Base-by-base conservation (phyloP, 1,140 invertebrate species). In the Orussus abietinus region DNA sequence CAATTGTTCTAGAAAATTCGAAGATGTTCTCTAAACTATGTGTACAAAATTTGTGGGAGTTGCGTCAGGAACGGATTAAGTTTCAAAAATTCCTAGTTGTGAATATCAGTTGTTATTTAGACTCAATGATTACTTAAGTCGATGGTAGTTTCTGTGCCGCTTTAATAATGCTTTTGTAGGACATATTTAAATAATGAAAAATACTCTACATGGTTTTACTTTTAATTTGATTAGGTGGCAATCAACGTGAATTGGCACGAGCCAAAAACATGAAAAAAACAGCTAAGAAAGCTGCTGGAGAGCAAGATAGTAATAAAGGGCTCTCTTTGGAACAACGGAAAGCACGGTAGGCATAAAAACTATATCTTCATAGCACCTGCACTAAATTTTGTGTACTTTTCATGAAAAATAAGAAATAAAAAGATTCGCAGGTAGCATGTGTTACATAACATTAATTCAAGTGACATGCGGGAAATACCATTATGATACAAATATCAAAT, bases 171-270 rank as follows among this genome's bases (percentile, higher is more conserved):
- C n/a, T 25, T 25, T 6, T 25, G n/a, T 7, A 25, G 22, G n/a
- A 25, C 6, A 6, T 25, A n/a, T 25, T 25, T 25, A n/a, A 25
- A 6, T 7, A 25, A 25, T 7, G 22, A 25, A 25, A 25, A n/a
- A n/a, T n/a, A n/a, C n/a, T n/a, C n/a, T n/a, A n/a, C n/a, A n/a
- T n/a, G n/a, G n/a, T n/a, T n/a, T 15, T 25, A 42, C 19, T 45
- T 12, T 11, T 41, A 36, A 21, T n/a, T 53, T 49, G 6, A 7
- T 37, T 26, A 75, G 73, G 73, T 48, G 83, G 83, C 56, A 85
- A 85, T 68, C 82, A 84, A 58, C 69, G 83, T 47, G 83, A 85
- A 55, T 64, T 84, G 48, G 82, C 82, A 40, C 66, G 83, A 37
- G 76, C 75, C 22, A 85, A 84, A 62, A 79, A 78, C 57, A 57